Base-by-base conservation (phyloP, 2,113 vertebrate species). In the Fregata magnificens region DNA sequence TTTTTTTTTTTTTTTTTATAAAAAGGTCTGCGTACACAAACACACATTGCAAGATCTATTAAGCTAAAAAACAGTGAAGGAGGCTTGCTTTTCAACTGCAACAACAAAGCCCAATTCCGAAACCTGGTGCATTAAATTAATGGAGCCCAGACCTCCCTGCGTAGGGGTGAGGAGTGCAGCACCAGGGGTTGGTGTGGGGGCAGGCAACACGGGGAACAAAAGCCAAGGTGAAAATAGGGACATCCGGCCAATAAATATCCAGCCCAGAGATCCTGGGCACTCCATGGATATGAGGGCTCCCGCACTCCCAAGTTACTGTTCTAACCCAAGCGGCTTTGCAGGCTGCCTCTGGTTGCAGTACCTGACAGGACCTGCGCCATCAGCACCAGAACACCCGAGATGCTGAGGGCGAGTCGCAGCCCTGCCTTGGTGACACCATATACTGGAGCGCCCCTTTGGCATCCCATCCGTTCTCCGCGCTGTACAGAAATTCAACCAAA, bases 101-200 rank as follows among this genome's bases (percentile, higher is more conserved):
- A 16, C 1, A 2, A 53, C 31, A 58, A 22, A 69, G 28, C 10
- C 26, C 18, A 17, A 5, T 7, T 42, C 10, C 8, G 56, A 59
- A 70, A 17, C 8, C 6, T 1, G 3, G 17, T 5, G 22, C 2
- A 0, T 14, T 36, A 22, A 20, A 22, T 22, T 29, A 26, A 29
- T 2, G 1, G 52, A 36, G 44, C 8, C 16, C 58, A 61, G 58
- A 44, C 7, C 5, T 2, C 0, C 3, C 2, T 9, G 10, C 2
- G 20, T 2, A 42, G n/a, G 42, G 28, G 32, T 21, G 11, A 7
- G 45, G 19, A 74, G 14, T 0, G 1, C 47, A 45, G 7, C 38
- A 71, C 25, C 31, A 10, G 22, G 56, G 29, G 2, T 0, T 59
- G 49, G 53, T 19, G 24, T 19, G 4, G 6, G n/a, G 16, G 6